Conservation (phyloP, 2,888 invertebrate species). For the Autographa gamma region DNA sequence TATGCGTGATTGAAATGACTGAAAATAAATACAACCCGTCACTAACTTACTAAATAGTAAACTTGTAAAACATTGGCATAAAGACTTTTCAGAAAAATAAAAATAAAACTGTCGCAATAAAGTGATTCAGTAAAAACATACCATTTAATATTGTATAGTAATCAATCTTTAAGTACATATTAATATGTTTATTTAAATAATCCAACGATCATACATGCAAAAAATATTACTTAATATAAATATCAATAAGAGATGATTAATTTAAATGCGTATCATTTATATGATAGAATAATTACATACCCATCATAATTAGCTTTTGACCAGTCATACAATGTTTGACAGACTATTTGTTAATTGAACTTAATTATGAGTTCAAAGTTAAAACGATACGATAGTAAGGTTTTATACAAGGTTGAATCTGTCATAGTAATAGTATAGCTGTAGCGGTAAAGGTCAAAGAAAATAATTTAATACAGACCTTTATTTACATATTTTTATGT, state of each 20-base stretch:
- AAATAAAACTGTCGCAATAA: neutral
- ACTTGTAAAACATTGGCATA: too few species aligned
- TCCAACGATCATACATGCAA: neutral
- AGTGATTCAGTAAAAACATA: neutral
- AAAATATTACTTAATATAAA: constrained; percentile 33
- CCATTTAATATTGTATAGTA: neutral
- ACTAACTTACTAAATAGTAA: too few species aligned
- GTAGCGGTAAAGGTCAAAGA: neutral
- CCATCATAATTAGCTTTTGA: constrained; percentile 31
- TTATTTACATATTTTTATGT: neutral
- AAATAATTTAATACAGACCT: neutral
- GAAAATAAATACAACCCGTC: too few species aligned
- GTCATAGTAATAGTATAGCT: neutral
- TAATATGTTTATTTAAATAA: neutral
- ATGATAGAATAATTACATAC: constrained; percentile 27
- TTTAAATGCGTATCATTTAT: constrained; percentile 39
- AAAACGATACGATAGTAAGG: constrained; percentile 13
- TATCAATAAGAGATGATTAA: constrained; percentile 30
- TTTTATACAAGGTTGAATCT: constrained; percentile 11
- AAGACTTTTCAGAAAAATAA: too few species aligned
- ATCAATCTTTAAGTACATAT: neutral
- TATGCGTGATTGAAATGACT: too few species aligned
- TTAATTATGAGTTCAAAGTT: constrained; percentile 2
- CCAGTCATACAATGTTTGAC: constrained; percentile 27
- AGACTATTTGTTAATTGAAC: constrained; percentile 20